Evolutionary conservation across 2,888 invertebrate genomes (phyloP).

Genomic region (Oxyteleia sp.): DNA sequence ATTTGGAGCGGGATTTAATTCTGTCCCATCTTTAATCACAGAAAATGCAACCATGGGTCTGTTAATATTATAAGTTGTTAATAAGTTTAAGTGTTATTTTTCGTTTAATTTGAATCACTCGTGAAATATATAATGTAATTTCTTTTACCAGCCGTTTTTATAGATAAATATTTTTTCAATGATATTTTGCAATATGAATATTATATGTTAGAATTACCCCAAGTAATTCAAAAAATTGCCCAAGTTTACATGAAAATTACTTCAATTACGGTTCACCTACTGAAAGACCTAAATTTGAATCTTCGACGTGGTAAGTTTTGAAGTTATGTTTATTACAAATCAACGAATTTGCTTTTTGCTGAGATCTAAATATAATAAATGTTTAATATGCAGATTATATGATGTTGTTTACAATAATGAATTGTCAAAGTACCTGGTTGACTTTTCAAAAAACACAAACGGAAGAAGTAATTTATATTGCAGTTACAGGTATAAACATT

Average conservation of each 20-base stretch:
- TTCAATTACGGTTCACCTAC: conserved; percentile 91
- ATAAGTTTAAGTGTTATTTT: background rate
- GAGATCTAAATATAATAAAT: background rate
- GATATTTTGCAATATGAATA: conserved; percentile 89
- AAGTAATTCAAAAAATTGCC: conserved; percentile 90
- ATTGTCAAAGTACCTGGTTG: conserved; percentile 92
- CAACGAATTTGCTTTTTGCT: too few relatives aligned
- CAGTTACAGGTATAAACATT: conserved; percentile 89
- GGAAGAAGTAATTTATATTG: conserved; percentile 91
- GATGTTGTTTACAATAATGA: conserved; percentile 92
- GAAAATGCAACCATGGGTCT: conserved; percentile 93
- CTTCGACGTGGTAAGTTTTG: conserved; percentile 90
- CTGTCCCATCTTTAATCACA: conserved; percentile 92
- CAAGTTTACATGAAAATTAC: conserved; percentile 91
- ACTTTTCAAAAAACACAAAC: conserved; percentile 90
- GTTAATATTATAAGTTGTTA: conserved; percentile 60
- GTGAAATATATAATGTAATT: background rate
- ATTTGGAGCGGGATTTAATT: conserved; percentile 86
- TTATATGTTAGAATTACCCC: conserved; percentile 89
- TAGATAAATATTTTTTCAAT: conserved; percentile 91
- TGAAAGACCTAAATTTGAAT: conserved; percentile 91
- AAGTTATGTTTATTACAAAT: conserved; percentile 4
- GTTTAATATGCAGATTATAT: conserved; percentile 89
- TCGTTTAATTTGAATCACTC: background rate
- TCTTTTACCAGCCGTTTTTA: conserved; percentile 90